A percentile compares a stretch with the other conserved stretches of the same genome.
Conservation (phyloP, 2,888 invertebrate species). For the Hirtodrosophila duncani region DNA sequence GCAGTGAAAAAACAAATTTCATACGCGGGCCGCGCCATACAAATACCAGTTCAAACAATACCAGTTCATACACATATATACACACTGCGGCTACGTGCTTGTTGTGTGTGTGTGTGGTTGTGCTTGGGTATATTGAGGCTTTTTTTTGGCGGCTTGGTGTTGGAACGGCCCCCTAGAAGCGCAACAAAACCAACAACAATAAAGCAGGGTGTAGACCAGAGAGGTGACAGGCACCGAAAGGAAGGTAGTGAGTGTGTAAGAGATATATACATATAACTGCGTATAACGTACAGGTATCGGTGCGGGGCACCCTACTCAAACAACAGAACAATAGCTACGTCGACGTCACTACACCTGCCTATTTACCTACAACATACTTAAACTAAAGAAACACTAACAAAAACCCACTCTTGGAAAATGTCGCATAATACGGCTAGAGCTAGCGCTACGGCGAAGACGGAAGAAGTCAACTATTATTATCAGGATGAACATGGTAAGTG, state of each 20-base stretch:
- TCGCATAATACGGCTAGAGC: conserved; percentile 65
- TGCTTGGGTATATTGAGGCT: no score
- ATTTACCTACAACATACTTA: conserved; percentile 15
- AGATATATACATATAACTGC: conserved; percentile 4
- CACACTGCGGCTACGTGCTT: conserved; percentile 17
- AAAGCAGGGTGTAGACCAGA: conserved; percentile 1
- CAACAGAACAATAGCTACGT: conserved; percentile 13
- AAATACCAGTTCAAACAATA: conserved; percentile 21
- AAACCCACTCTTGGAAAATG: conserved; percentile 61
- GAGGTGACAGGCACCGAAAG: conserved; percentile 7
- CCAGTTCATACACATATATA: conserved; percentile 22
- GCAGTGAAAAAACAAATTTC: conserved; percentile 40
- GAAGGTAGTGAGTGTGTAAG: conserved; percentile 10
- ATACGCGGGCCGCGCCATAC: conserved; percentile 43
- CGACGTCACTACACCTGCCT: conserved; percentile 41
- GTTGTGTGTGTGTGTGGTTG: no score
- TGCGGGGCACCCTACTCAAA: conserved; percentile 39
- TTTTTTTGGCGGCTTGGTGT: conserved; percentile 38
- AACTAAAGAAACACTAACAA: conserved; percentile 3
- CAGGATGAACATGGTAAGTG: conserved; percentile 77
- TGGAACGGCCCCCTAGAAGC: no score
- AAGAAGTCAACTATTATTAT: conserved; percentile 77
- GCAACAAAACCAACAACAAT: conserved; percentile 13
- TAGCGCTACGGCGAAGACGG: conserved; percentile 64
- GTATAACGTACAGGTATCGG: conserved; percentile 16